These are phyloP conservation scores for Scaptomyza graminum DNA, from an alignment of 1,140 invertebrate genomes.

Conservation along the genomic window DNA sequence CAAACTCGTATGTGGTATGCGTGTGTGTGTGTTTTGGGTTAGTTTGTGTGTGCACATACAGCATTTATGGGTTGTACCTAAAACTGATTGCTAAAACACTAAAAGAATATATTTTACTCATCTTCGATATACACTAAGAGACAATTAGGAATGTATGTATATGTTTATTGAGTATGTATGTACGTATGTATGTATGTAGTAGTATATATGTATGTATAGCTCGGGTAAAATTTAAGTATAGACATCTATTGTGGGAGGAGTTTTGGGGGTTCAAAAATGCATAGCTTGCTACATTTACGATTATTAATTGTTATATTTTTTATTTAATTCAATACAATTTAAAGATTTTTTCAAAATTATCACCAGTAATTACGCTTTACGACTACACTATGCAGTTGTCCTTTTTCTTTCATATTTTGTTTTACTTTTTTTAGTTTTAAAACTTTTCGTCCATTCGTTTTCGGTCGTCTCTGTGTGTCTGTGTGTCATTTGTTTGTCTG, in stretches of 20 bases:
- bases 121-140: constrained; percentile 45
- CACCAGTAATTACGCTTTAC: constrained; percentile 80
- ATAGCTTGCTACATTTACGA: constrained; percentile 64
- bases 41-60: constrained; percentile 8
- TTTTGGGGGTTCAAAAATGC: constrained; percentile 44
- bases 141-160: constrained; percentile 25
- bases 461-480: constrained; percentile 48
- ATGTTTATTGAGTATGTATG: constrained; percentile 20
- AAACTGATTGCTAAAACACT: constrained; percentile 67
- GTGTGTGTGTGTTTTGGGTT: constrained; percentile 11
- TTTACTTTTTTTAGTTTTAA: constrained; percentile 52
- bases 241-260: constrained; percentile 62
- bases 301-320: constrained; percentile 25
- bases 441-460: constrained; percentile 52
- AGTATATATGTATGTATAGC: constrained; percentile 37
- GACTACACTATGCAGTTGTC: constrained; percentile 81
- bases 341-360: constrained; percentile 77
- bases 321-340: constrained; percentile 14
- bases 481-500: constrained; percentile 38
- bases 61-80: constrained; percentile 49
- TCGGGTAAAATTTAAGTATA: constrained; percentile 40
- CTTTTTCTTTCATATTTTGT: constrained; percentile 24
- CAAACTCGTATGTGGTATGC: constrained; percentile 1
- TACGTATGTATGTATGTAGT: constrained; percentile 24
- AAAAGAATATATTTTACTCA: constrained; percentile 17